Conservation (phyloP, 2,797 vertebrate genomes). For the Acanthurus leucopareius region DNA sequence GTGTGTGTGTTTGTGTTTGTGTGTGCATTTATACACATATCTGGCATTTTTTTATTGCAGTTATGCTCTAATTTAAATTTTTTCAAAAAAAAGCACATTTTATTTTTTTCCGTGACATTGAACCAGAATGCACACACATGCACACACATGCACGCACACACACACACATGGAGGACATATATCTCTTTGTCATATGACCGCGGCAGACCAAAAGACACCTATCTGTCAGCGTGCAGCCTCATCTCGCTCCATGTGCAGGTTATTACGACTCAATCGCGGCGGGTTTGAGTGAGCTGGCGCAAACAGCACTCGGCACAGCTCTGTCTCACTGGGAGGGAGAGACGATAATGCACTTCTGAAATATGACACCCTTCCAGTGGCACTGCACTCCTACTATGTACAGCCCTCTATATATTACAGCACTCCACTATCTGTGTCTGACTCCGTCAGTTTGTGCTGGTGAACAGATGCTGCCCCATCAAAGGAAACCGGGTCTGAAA, state of each 20-base stretch:
- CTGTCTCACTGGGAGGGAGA: constrained; percentile 81
- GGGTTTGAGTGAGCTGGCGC: constrained; percentile 68
- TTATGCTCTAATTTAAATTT: constrained; percentile 7
- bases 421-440: neutral
- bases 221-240: constrained; percentile 59
- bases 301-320: constrained; percentile 72
- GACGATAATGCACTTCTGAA: constrained; percentile 84
- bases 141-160: neutral
- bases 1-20: neutral
- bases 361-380: constrained; percentile 81
- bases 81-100: neutral
- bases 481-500: neutral
- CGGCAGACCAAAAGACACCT: constrained; percentile 31
- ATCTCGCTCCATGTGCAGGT: constrained; percentile 55
- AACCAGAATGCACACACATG: constrained; percentile 10
- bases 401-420: constrained; percentile 33
- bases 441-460: constrained; percentile 6
- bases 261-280: constrained; percentile 74
- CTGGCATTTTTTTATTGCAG: constrained; percentile 5
- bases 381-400: constrained; percentile 42
- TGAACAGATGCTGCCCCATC: neutral
- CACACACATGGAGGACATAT: constrained; percentile 6
- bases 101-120: neutral
- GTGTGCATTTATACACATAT: neutral
- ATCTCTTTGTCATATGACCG: constrained; percentile 40